phyloP scores from a whole-genome alignment of 2,888 invertebrate genomes.

The Buathra laborator region DNA sequence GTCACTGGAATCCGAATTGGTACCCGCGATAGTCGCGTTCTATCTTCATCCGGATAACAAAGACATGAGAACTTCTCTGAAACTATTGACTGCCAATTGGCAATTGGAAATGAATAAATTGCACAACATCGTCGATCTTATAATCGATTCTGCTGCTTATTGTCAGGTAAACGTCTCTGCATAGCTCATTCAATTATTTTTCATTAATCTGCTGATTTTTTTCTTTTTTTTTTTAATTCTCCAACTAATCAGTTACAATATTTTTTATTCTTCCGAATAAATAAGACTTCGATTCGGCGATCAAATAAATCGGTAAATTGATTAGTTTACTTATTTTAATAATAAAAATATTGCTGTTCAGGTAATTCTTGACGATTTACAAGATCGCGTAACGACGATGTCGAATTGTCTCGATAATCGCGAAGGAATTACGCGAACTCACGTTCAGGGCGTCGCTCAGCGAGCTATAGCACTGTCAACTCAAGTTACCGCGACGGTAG shows the following conservation, averaged over 20 bases:
- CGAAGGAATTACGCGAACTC: constrained; percentile 77
- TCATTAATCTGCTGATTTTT: too few species aligned
- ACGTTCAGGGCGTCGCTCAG: constrained; percentile 79
- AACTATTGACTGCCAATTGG: constrained; percentile 88
- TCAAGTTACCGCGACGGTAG: constrained; percentile 80
- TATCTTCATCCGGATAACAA: constrained; percentile 86
- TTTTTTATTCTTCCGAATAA: too few species aligned
- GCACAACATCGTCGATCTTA: constrained; percentile 87
- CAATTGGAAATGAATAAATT: constrained; percentile 87
- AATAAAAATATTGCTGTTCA: constrained; percentile 54
- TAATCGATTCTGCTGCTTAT: constrained; percentile 90
- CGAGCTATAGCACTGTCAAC: constrained; percentile 79
- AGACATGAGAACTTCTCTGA: constrained; percentile 85
- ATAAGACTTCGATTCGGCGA: neutral
- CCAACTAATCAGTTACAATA: too few species aligned
- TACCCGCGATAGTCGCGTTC: constrained; percentile 87
- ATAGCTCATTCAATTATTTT: too few species aligned
- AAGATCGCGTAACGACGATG: constrained; percentile 78
- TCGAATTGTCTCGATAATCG: constrained; percentile 80
- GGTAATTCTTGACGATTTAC: constrained; percentile 82
- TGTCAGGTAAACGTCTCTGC: constrained; percentile 86
- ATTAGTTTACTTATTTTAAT: neutral
- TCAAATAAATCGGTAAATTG: neutral
- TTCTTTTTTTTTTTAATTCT: too few species aligned
- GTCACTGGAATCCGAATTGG: constrained; percentile 89